Conservation (phyloP, 2,113 vertebrate genomes). For the Eptatretus burgeri region DNA sequence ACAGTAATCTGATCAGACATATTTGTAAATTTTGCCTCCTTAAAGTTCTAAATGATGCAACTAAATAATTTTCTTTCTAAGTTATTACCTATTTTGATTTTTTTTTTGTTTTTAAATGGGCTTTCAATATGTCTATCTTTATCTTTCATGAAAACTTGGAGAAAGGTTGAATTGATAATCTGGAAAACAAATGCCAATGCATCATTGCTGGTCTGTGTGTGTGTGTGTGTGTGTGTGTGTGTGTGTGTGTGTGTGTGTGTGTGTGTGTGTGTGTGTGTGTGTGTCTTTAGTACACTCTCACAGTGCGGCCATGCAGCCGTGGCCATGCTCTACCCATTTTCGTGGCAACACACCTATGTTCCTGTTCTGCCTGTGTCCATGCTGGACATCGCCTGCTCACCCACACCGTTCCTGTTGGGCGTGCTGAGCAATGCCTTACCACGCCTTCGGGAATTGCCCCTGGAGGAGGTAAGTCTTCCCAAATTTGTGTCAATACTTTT, state of each 20-base stretch:
- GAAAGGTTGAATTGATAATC: too few species aligned
- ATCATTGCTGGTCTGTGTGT: too few species aligned
- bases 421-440: slow-evolving; percentile 51
- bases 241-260: background rate
- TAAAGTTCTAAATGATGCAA: too few species aligned
- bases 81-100: too few species aligned
- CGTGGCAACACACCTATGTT: slow-evolving; percentile 92
- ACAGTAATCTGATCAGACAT: too few species aligned
- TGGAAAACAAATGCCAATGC: too few species aligned
- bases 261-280: background rate
- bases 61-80: too few species aligned
- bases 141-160: too few species aligned
- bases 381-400: slow-evolving; percentile 89
- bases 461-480: slow-evolving; percentile 47
- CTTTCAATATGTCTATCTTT: too few species aligned
- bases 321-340: slow-evolving; percentile 72
- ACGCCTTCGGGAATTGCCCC: slow-evolving; percentile 53
- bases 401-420: slow-evolving; percentile 77
- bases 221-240: slow-evolving; percentile 3
- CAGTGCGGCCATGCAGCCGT: slow-evolving; percentile 62
- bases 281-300: slow-evolving; percentile 38
- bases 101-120: too few species aligned
- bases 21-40: too few species aligned
- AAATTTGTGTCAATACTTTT: too few species aligned
- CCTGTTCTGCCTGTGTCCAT: slow-evolving; percentile 64